Percentiles rank a stretch among this genome's conserved stretches.
Evolutionary conservation across 2,797 vertebrate species (phyloP).

Genomic region (Holocentrus rufus): DNA sequence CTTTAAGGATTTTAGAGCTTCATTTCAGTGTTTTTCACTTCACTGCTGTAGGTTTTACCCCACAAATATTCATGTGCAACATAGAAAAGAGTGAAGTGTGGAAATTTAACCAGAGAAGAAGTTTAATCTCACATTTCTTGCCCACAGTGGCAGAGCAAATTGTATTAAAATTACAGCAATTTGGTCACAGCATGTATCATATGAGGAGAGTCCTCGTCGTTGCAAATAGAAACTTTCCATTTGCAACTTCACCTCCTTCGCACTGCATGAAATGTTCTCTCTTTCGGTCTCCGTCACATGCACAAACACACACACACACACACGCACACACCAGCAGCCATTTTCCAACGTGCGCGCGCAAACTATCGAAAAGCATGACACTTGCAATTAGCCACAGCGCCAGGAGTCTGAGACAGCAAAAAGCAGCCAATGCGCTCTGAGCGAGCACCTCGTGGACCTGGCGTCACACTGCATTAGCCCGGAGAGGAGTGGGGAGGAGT

Average conservation of each 20-base stretch:
- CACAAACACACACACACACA: conserved; percentile 3
- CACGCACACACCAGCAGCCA: conserved; percentile 1
- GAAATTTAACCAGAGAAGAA: background rate
- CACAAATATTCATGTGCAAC: conserved; percentile 2
- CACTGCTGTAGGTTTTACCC: no score
- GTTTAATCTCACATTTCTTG: background rate
- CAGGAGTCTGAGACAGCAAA: conserved; percentile 65
- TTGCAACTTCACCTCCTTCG: conserved; percentile 30
- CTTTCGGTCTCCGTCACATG: background rate
- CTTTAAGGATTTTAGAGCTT: no score
- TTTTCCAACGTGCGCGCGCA: conserved; percentile 15
- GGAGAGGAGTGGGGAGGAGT: conserved; percentile 44
- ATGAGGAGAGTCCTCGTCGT: background rate
- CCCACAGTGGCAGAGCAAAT: background rate
- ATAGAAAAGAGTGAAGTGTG: background rate
- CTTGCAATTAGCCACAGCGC: conserved; percentile 65
- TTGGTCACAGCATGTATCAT: background rate
- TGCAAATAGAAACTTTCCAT: conserved; percentile 30
- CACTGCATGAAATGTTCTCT: conserved; percentile 26
- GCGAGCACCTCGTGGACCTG: conserved; percentile 46
- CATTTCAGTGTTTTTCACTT: no score
- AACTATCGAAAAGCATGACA: conserved; percentile 52
- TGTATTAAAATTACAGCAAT: conserved; percentile 15
- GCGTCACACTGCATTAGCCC: conserved; percentile 61
- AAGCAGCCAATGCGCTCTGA: conserved; percentile 47